Base-by-base conservation (phyloP, 2,888 invertebrate species). In the Synanthedon vespiformis region DNA sequence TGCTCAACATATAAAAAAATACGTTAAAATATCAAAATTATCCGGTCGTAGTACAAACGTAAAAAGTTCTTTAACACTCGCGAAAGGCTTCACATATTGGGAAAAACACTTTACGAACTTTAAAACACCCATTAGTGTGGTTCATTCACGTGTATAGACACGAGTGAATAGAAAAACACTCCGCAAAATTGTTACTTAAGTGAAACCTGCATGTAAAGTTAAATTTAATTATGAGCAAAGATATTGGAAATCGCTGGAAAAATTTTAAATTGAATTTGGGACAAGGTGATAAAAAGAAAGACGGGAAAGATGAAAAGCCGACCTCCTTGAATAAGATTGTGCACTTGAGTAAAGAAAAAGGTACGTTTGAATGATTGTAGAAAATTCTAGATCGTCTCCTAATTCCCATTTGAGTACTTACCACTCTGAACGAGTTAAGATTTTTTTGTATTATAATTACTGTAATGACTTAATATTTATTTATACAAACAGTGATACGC, bases 171-270 rank as follows among this genome's bases (percentile, higher is more conserved):
- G 22, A 22, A 34, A 56, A 56, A 53, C 54, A 57, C 57, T 57
- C 56, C 54, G 54, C 34, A 10, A 34, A 34, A 34, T 34, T 34
- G 34, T 34, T 52, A 14, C n/a, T 47, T 34, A 34, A 34, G 34
- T 34, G 34, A 22, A 16, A 40, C 14, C 41, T 13, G n/a, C 16
- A 48, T 40, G 18, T 50, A 50, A 34, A 22, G 16, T 48, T 13
- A 52, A 49, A 44, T 48, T 57, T 48, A 54, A 68, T 62, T 60
- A 83, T 80, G 78, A 79, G 67, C 65, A 80, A 70, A 63, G 67
- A 62, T 51, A 62, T 67, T 48, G 63, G 62, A 50, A 74, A 70
- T 61, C 80, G 73, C 67, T 83, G 83, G 83, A 80, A 76, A 72
- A 76, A 74, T 58, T 67, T 81, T 56, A 78, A 80, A 70, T 63